A percentile compares a stretch with the other conserved stretches of the same genome.
Evolutionary conservation across 2,797 vertebrate species (phyloP).

Genomic region (Sebastes matsubarae): DNA sequence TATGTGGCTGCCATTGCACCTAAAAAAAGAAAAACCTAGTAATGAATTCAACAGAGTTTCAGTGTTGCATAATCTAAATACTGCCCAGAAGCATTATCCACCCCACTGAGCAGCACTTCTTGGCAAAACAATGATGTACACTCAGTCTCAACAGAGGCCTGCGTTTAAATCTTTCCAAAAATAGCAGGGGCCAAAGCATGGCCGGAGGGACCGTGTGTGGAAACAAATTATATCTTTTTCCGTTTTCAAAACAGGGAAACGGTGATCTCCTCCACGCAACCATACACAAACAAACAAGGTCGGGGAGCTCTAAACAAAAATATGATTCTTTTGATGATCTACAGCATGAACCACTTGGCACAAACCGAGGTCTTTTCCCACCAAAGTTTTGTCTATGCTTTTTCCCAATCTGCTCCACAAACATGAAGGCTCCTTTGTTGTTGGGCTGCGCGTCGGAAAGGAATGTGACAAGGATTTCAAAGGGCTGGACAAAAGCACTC

Average conservation of each 20-base stretch:
- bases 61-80: conserved; percentile 64
- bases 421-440: conserved; percentile 85
- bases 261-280: conserved; percentile 45
- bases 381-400: conserved; percentile 75
- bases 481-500: conserved; percentile 84
- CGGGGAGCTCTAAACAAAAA: conserved; percentile 53
- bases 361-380: conserved; percentile 63
- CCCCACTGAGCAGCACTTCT: conserved; percentile 59
- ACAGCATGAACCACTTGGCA: conserved; percentile 72
- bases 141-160: conserved; percentile 47
- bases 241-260: conserved; percentile 54
- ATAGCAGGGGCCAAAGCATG: conserved; percentile 46
- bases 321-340: conserved; percentile 57
- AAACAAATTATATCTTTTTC: conserved; percentile 67
- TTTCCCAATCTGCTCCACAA: conserved; percentile 73
- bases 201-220: conserved; percentile 35
- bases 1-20: conserved; percentile 2
- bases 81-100: conserved; percentile 63
- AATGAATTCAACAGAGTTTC: conserved; percentile 54
- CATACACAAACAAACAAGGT: conserved; percentile 77
- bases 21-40: neutral
- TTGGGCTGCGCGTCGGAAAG: conserved; percentile 83
- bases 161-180: conserved; percentile 58
- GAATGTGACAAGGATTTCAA: conserved; percentile 86
- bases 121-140: conserved; percentile 54